Base-by-base conservation (phyloP, 64 coral and sea anemone genomes). In the Pachyseris speciosa region DNA sequence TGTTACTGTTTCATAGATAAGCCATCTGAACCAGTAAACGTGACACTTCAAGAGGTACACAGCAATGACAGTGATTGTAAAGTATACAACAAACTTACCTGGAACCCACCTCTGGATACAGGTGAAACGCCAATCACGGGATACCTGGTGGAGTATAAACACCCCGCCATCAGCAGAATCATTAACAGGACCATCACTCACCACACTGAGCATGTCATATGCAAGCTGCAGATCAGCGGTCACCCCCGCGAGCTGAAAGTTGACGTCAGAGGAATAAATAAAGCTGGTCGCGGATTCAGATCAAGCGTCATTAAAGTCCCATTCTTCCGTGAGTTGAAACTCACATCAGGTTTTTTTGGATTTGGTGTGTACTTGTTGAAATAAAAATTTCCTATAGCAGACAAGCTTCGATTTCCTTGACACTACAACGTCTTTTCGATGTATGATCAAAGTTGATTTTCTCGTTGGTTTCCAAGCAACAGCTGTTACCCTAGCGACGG, bases 241-340 rank as follows among this genome's bases (percentile, higher is more conserved):
- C 52, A 37, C 22, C 76, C 76, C 19, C 50, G 52, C 12, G 76
- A 80, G 32, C 10, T 80, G 50, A 34, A 39, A 8, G 76, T 80
- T 0, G 51, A 80, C 22, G 52, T 80, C 20, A 80, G 76, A 80
- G 76, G 49, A 36, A 20, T 60, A 12, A 80, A 80, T 31, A 80
- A 60, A 80, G 76, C 39, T 52, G 76, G 76, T 53, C 76, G 20
- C 12, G 52, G 76, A 37, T 37, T 80, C 4, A 55, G 52, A 40
- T 80, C 76, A 4, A 28, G 11, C 28, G 11, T 2, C 32, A 22
- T 80, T 33, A 37, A 24, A 60, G 19, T 80, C 9, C 12, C 22
- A 39, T 80, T 80, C 22, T 80, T 59, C 76, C 36, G 76, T 80
- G 51, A 80, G 76, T n/a, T n/a, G n/a, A n/a, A n/a, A n/a, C n/a